A percentile compares a stretch with the other conserved stretches of the same genome.
Conservation (phyloP, 2,888 invertebrate species). For the Thumatha senex region DNA sequence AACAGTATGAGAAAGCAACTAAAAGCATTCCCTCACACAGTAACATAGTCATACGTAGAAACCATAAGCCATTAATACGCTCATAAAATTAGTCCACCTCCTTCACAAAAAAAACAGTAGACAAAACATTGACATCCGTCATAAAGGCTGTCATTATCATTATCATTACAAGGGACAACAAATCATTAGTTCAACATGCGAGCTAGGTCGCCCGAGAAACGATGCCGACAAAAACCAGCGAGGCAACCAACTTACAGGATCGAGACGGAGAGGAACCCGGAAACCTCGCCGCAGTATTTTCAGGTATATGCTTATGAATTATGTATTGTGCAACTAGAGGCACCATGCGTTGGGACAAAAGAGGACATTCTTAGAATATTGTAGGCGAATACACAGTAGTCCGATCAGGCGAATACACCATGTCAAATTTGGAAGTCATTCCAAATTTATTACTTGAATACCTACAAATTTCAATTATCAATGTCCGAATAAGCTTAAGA, state of each 20-base stretch:
- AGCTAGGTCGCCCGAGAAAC: conserved; percentile 45
- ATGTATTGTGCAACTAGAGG: conserved; percentile 24
- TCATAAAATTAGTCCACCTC: conserved; percentile 13
- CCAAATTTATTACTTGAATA: too few species aligned
- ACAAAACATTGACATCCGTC: conserved; percentile 16
- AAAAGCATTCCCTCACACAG: too few species aligned
- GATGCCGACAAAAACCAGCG: conserved; percentile 43
- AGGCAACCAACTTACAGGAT: conserved; percentile 44
- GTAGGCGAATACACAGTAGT: too few species aligned
- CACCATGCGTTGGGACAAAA: conserved; percentile 23
- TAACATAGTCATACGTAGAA: too few species aligned
- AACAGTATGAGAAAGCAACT: too few species aligned
- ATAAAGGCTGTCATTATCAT: conserved; percentile 19
- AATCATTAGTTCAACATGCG: conserved; percentile 45
- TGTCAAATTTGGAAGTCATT: too few species aligned
- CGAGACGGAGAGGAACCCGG: conserved; percentile 57
- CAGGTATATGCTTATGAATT: conserved; percentile 56
- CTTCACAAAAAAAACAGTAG: conserved; percentile 7
- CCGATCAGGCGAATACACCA: too few species aligned
- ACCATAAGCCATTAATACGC: conserved; percentile 5
- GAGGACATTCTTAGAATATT: not conserved
- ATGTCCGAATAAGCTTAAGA: too few species aligned
- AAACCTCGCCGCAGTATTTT: conserved; percentile 66
- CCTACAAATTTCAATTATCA: too few species aligned
- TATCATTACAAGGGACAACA: conserved; percentile 23